These are phyloP conservation scores for Somateria mollissima DNA, from an alignment of 2,797 vertebrate genomes.

Conservation along the genomic window DNA sequence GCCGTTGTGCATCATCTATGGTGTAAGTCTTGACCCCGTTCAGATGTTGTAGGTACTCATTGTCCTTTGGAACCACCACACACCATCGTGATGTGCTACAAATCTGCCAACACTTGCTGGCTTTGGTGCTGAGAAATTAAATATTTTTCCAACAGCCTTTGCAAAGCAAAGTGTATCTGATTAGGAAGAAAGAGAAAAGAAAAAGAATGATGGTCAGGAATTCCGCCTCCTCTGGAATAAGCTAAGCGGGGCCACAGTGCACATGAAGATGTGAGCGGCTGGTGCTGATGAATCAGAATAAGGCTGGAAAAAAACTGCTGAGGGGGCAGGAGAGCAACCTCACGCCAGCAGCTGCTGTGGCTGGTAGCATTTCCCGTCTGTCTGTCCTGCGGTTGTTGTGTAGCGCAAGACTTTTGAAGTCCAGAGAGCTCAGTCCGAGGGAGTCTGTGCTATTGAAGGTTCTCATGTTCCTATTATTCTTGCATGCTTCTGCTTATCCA, in stretches of 20 bases:
- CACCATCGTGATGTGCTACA: not conserved
- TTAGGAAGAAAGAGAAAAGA: not conserved
- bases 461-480: not conserved
- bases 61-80: not conserved
- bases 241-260: not conserved
- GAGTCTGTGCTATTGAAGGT: not conserved
- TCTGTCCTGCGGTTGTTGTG: not conserved
- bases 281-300: not conserved
- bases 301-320: not conserved
- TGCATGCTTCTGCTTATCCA: not conserved
- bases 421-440: not conserved
- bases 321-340: not conserved
- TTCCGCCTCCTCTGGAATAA: not conserved
- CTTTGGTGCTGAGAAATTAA: not conserved
- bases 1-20: not conserved
- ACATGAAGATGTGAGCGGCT: not conserved
- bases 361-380: conserved; percentile 2
- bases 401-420: not conserved
- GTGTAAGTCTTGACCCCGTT: not conserved
- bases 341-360: not conserved
- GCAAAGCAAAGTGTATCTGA: not conserved
- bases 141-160: not conserved
- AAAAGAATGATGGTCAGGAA: not conserved
- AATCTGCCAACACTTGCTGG: not conserved
- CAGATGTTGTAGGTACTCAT: not conserved